Evolutionary conservation across 2,888 invertebrate genomes (phyloP), one percentile per base, ranked within the genome.

Genomic region (Chrysotoxum bicinctum): DNA sequence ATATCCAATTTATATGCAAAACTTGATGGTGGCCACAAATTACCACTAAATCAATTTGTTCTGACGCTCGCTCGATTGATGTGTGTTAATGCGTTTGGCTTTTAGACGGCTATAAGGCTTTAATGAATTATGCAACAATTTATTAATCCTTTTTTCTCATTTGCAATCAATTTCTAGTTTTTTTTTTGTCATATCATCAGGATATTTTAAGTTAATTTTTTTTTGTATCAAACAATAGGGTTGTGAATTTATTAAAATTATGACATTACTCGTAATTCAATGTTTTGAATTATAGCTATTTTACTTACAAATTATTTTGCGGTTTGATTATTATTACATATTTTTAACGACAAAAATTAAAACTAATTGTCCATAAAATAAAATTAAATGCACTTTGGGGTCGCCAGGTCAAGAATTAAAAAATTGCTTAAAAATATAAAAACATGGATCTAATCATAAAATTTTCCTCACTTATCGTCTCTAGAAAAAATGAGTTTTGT

Each of bases 11-110:
- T 68, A 80, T 80, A 80, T 80, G 74, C 80, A 69, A 75, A 74
- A 45, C 60, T 66, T 56, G 73, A 66, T 68, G 74, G 74, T 60
- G 68, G 68, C 62, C 35, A 12, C 40, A 60, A 80, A 74, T 74
- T 69, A 74, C 74, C 73, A 62, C 78, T 35, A 73, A 79, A 79
- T 79, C 78, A 79, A 79, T 73, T 79, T 72, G 54, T 73, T 58
- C 45, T 66, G 60, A 7, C 48, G 37, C 26, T 30, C 23, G 19
- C 48, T 64, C 64, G 37, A 72, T 70, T 35, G 58, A 64, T 48
- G 60, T 69, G 35, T 32, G 58, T 48, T 70, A 76, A 70, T 66
- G 56, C 48, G 56, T 58, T 64, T 52, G 70, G 64, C 64, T 70
- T 76, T 81, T 76, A 43, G 69, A 70, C 43, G 19, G 43, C n/a